Base-by-base conservation (phyloP, 2,797 vertebrate genomes). In the Pseudocheirus occidentalis region DNA sequence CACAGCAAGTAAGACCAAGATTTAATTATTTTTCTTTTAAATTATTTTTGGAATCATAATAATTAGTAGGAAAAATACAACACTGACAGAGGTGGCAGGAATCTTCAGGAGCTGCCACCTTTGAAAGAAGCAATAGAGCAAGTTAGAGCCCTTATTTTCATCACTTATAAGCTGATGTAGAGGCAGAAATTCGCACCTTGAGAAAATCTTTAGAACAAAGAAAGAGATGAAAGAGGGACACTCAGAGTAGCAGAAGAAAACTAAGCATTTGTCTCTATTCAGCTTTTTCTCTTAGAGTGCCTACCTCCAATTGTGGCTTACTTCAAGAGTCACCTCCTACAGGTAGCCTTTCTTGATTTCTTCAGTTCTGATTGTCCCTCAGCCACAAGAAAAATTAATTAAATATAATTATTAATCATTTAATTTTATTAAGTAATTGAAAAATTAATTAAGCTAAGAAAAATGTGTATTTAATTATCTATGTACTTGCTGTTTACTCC, bases 31-130 rank as follows among this genome's bases (percentile, higher is more conserved):
- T n/a, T n/a, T n/a, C n/a, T n/a, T n/a, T n/a, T n/a, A n/a, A n/a
- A n/a, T n/a, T n/a, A n/a, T n/a, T n/a, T 97, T 91, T 96, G 59
- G 59, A 58, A 95, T 97, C 73, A 58, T 97, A 95, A 93, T 97
- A 97, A 97, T 95, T 96, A 96, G 95, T 97, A 95, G 94, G 95
- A 97, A 97, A 98, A 97, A 96, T 95, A 95, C 96, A 94, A 92
- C 1, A 52, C 90, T 90, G 95, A 97, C 50, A 94, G 92, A 98
- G 91, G 94, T 93, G 94, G 55, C 91, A 95, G 93, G 94, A 81
- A 34, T 95, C 94, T 81, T 95, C 92, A 55, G 96, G 95, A 96
- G 58, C 94, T 94, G 94, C 95, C 92, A 93, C 59, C 92, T 53
- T 54, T 94, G 29, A 18, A 58, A 55, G 91, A 94, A 97, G 94